Conservation (phyloP, 2,888 invertebrate species). For the Zygogramma bicolorata region DNA sequence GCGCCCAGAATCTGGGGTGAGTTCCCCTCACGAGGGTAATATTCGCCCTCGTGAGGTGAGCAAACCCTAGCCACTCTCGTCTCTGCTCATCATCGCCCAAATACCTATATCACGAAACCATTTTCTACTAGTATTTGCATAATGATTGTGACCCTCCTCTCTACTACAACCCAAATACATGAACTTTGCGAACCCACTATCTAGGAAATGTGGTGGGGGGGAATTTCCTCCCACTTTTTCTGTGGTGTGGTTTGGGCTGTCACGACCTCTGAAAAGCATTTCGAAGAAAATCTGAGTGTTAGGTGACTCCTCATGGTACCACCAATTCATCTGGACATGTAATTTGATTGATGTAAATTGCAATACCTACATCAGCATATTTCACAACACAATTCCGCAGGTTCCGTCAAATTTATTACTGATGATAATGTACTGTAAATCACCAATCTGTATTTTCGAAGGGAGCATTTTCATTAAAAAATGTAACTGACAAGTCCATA, state of each 20-base stretch:
- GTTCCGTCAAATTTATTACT: no score
- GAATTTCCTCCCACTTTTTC: background rate
- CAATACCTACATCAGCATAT: no score
- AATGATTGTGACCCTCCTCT: no score
- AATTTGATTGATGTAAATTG: background rate
- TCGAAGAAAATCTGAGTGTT: background rate
- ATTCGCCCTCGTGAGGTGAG: background rate
- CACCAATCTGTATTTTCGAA: no score
- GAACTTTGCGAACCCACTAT: no score
- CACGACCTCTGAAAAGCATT: background rate
- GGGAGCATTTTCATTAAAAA: no score
- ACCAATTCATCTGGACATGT: background rate
- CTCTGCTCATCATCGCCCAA: background rate
- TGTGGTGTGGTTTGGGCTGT: slow-evolving; percentile 10
- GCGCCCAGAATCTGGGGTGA: slow-evolving; percentile 1
- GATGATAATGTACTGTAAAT: no score
- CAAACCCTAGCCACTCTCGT: background rate
- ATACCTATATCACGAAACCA: background rate
- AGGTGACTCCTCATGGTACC: background rate
- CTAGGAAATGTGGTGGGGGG: background rate
- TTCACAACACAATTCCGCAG: no score
- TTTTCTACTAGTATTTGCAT: no score
- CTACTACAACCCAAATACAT: no score
- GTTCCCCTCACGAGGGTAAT: background rate
- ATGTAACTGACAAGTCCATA: no score